Evolutionary conservation across 2,113 vertebrate species (phyloP).

Genomic region (Patagioenas fasciata): DNA sequence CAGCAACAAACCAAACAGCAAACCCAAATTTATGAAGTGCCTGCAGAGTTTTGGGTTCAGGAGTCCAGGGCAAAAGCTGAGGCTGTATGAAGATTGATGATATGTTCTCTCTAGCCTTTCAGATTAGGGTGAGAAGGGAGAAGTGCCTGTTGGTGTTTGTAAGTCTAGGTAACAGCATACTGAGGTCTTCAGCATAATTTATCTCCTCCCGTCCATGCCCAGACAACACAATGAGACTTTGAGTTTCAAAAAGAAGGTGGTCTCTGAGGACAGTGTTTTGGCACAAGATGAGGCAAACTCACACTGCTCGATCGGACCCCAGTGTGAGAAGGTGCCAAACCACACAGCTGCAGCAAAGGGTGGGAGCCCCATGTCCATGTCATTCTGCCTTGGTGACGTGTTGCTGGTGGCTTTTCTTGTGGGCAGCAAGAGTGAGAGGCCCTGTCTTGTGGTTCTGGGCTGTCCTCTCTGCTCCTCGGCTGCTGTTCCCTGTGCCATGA

Average conservation of each 20-base stretch:
- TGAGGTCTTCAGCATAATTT: not conserved
- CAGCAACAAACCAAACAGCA: not conserved
- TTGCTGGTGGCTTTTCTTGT: not conserved
- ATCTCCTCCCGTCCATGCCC: not conserved
- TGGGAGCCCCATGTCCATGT: not conserved
- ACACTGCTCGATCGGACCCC: not conserved
- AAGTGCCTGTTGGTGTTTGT: not conserved
- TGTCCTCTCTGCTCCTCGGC: not conserved
- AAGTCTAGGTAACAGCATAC: not conserved
- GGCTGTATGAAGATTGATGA: not conserved
- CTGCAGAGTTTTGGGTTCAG: not conserved
- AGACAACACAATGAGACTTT: not conserved
- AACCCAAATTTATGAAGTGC: not conserved
- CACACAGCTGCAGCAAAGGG: not conserved
- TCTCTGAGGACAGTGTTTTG: not conserved
- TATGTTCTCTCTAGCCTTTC: not conserved
- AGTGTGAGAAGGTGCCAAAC: conserved; percentile 6
- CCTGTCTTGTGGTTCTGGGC: not conserved
- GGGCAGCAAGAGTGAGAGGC: not conserved
- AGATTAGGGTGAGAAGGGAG: not conserved
- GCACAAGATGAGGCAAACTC: not conserved
- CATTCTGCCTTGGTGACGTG: not conserved
- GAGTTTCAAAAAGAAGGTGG: not conserved
- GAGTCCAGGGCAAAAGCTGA: not conserved
- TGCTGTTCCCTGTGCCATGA: not conserved